Conservation (phyloP, 2,113 vertebrate species). For the Zosterops japonicus region DNA sequence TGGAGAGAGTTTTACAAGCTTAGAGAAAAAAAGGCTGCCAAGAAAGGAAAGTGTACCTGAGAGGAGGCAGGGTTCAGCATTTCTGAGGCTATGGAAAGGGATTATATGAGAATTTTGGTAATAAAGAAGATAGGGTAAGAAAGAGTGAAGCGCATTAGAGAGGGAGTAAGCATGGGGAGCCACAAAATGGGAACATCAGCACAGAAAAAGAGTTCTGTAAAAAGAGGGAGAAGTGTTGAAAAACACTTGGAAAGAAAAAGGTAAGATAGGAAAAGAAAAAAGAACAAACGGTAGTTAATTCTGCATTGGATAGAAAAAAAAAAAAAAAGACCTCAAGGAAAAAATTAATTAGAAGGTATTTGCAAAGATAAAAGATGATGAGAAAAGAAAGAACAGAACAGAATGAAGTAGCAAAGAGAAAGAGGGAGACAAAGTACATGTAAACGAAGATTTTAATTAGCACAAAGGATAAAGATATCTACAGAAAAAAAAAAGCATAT, state of each 20-base stretch:
- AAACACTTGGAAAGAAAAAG: background rate
- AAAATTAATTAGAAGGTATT: background rate
- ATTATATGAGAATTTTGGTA: background rate
- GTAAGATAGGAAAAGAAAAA: background rate
- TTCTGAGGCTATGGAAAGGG: background rate
- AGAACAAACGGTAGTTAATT: background rate
- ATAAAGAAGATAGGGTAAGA: background rate
- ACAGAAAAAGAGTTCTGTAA: background rate
- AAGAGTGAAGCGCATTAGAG: background rate
- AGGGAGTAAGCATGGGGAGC: background rate
- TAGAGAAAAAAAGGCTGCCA: background rate
- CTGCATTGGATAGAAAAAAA: background rate
- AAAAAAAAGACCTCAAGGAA: background rate
- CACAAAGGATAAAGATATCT: background rate
- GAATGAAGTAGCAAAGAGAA: slow-evolving; percentile 18
- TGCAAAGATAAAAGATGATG: background rate
- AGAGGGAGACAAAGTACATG: slow-evolving; percentile 63
- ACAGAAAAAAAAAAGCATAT: background rate
- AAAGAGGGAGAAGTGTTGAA: background rate
- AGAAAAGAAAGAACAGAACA: background rate
- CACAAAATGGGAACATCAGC: background rate
- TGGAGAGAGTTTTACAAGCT: background rate
- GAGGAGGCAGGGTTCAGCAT: background rate
- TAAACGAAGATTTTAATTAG: slow-evolving; percentile 40
- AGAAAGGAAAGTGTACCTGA: background rate